phyloP scores from a whole-genome alignment of 2,797 vertebrate species.

The Phalloptychus januarius region DNA sequence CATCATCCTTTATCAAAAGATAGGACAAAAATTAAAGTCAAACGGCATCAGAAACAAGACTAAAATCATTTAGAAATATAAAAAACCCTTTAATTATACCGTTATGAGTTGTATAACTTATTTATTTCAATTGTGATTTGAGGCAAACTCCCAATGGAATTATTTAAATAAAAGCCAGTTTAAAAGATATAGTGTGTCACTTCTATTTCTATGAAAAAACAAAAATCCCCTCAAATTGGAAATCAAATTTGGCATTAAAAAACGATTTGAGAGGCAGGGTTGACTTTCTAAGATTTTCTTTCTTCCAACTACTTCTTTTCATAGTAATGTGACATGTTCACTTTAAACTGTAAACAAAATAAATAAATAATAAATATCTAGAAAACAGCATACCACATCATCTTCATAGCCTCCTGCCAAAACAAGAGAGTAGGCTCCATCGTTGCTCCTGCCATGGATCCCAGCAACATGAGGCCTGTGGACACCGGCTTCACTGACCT shows the following conservation, averaged over 20 bases:
- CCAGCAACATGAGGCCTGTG: constrained; percentile 97
- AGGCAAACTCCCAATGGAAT: too few relatives aligned
- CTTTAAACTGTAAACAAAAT: background rate
- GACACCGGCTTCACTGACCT: constrained; percentile 96
- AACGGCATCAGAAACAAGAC: background rate
- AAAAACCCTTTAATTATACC: background rate
- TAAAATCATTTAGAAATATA: background rate
- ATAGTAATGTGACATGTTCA: too few relatives aligned
- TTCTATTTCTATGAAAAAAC: too few relatives aligned
- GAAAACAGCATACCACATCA: constrained; percentile 85
- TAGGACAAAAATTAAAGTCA: constrained; percentile 5
- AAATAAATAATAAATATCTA: background rate
- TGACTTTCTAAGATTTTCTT: too few relatives aligned
- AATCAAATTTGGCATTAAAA: too few relatives aligned
- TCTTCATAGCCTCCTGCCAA: constrained; percentile 97
- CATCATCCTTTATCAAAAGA: constrained; percentile 85
- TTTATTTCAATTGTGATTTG: too few relatives aligned
- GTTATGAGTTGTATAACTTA: background rate
- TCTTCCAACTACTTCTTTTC: too few relatives aligned
- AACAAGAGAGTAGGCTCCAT: constrained; percentile 94
- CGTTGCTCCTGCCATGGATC: constrained; percentile 94
- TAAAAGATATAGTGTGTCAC: too few relatives aligned
- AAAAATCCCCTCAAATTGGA: too few relatives aligned
- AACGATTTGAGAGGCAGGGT: too few relatives aligned
- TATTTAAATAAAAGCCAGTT: too few relatives aligned